phyloP scores from a whole-genome alignment of 2,888 invertebrate genomes.

The Portevinia maculata region DNA sequence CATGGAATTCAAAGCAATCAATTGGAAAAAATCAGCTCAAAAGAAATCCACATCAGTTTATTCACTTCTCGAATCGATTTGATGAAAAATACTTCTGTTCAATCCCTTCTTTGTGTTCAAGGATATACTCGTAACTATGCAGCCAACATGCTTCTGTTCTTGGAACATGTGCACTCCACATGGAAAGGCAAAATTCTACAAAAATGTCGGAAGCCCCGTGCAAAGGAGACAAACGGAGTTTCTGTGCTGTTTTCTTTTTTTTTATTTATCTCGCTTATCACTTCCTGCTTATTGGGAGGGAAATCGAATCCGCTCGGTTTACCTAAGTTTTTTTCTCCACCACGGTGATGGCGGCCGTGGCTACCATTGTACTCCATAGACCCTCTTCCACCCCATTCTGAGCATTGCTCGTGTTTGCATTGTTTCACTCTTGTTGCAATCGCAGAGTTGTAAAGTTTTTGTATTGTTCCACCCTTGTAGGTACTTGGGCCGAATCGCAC shows the following conservation, averaged over 20 bases:
- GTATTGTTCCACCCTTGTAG: constrained; percentile 49
- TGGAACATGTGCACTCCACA: constrained; percentile 64
- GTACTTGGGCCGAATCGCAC: constrained; percentile 64
- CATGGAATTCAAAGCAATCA: constrained; percentile 56
- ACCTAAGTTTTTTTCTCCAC: constrained; percentile 67
- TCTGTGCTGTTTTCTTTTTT: constrained; percentile 20
- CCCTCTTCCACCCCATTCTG: background rate
- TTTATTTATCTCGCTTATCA: constrained; percentile 74
- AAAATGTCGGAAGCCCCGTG: constrained; percentile 36
- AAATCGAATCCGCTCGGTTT: constrained; percentile 78
- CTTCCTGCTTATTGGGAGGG: constrained; percentile 78
- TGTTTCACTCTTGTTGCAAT: constrained; percentile 69
- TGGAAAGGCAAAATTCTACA: constrained; percentile 36
- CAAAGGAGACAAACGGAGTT: constrained; percentile 55
- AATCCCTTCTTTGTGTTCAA: constrained; percentile 36
- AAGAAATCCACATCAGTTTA: constrained; percentile 69
- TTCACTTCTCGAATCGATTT: constrained; percentile 67
- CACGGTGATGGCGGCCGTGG: constrained; percentile 65
- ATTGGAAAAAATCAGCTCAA: constrained; percentile 40
- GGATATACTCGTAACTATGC: constrained; percentile 27
- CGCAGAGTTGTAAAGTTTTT: constrained; percentile 69
- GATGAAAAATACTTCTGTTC: constrained; percentile 67
- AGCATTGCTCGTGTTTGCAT: constrained; percentile 65
- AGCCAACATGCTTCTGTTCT: constrained; percentile 30
- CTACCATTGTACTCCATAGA: constrained; percentile 55